Percentiles rank a stretch among this genome's conserved stretches.
phyloP scores from a whole-genome alignment of 2,888 invertebrate species.

The Palloptera scutellata region DNA sequence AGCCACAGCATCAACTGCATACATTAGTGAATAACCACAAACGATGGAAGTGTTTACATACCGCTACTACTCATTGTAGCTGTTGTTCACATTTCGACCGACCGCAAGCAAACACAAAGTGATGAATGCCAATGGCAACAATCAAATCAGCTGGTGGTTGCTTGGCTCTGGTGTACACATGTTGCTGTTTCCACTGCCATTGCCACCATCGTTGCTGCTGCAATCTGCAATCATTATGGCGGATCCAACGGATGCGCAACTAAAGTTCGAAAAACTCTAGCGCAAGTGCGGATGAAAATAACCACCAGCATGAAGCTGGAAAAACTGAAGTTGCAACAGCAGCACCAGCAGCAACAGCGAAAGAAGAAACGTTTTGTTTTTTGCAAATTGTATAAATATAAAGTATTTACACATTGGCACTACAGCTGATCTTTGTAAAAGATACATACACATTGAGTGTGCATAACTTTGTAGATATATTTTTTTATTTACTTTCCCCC shows the following conservation, averaged over 20 bases:
- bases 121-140: not conserved
- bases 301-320: not conserved
- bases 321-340: not conserved
- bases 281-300: not conserved
- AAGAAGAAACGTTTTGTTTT: no score
- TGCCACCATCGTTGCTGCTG: not conserved
- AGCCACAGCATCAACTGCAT: not conserved
- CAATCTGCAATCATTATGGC: not conserved
- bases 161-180: not conserved
- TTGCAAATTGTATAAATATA: no score
- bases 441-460: no score
- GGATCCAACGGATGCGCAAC: conserved; percentile 1
- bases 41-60: not conserved
- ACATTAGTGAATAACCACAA: not conserved
- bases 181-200: conserved; percentile 1
- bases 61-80: conserved; percentile 14
- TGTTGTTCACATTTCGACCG: conserved; percentile 20
- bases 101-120: conserved; percentile 10
- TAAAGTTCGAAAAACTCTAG: conserved; percentile 3
- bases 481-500: conserved; percentile 4
- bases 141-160: conserved; percentile 13
- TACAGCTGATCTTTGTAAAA: not conserved
- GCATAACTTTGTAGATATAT: not conserved
- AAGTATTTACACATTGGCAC: not conserved
- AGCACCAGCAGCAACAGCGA: not conserved